A percentile compares a stretch with the other conserved stretches of the same genome.
Evolutionary conservation across 2,888 invertebrate genomes (phyloP).

Genomic region (Cosmia trapezina): DNA sequence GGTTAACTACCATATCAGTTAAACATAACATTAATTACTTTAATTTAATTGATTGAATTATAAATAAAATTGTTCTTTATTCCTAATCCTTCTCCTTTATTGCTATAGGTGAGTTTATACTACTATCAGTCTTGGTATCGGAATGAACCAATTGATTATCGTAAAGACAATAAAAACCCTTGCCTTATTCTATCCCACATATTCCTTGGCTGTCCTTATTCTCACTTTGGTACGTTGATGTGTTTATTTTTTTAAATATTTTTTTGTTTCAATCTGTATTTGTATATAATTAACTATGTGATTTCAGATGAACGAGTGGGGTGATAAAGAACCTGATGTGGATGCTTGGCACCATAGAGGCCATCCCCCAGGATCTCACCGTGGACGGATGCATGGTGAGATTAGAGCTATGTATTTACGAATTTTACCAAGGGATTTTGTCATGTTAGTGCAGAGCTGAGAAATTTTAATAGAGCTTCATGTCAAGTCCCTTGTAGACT

Average conservation of each 20-base stretch:
- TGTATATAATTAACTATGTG: conserved; percentile 34
- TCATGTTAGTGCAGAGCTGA: not conserved
- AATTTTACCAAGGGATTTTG: not conserved
- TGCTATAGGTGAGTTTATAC: conserved; percentile 83
- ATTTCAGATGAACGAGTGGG: conserved; percentile 87
- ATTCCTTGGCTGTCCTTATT: conserved; percentile 89
- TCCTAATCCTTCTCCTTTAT: conserved; percentile 62
- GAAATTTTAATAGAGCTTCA: not conserved
- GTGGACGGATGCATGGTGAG: conserved; percentile 87
- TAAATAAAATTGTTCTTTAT: conserved; percentile 31
- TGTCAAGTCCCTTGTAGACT: not conserved
- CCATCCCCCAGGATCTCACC: conserved; percentile 85
- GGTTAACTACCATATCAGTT: conserved; percentile 70
- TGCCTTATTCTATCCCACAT: conserved; percentile 88
- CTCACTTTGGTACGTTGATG: conserved; percentile 85
- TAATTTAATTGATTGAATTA: conserved; percentile 24
- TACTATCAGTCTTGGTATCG: conserved; percentile 81
- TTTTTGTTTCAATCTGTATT: conserved; percentile 25
- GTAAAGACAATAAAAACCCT: conserved; percentile 79
- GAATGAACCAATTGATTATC: conserved; percentile 86
- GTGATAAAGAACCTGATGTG: conserved; percentile 87
- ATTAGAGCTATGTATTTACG: not conserved
- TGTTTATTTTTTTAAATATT: conserved; percentile 46
- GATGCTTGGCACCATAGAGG: conserved; percentile 88
- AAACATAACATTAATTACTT: not conserved